phyloP scores from a whole-genome alignment of 2,113 vertebrate species.

The Corvus hawaiiensis region DNA sequence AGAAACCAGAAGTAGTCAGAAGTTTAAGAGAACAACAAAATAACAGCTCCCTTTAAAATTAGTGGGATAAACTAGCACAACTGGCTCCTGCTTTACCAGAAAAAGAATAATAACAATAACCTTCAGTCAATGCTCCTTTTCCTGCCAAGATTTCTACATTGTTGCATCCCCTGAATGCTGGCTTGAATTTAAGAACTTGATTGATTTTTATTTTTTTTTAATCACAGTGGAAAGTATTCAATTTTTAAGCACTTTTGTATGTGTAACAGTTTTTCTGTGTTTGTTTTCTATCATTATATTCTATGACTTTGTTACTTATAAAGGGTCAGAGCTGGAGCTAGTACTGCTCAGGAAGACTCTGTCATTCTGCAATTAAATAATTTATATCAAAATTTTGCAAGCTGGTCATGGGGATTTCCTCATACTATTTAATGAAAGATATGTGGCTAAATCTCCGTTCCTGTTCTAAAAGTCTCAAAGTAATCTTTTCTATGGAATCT shows the following conservation, averaged over 20 bases:
- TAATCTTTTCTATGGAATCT: background rate
- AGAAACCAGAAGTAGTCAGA: background rate
- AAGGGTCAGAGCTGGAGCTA: background rate
- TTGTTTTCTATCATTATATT: background rate
- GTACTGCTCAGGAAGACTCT: background rate
- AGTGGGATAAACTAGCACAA: background rate
- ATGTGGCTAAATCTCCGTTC: background rate
- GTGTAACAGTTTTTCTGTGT: background rate
- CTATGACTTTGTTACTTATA: background rate
- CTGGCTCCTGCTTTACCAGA: background rate
- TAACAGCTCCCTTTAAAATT: background rate
- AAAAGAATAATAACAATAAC: background rate
- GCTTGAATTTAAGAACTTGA: background rate
- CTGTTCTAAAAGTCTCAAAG: background rate
- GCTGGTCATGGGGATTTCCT: background rate
- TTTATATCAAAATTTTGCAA: background rate
- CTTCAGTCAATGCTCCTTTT: background rate
- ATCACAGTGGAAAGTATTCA: background rate
- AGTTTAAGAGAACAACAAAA: background rate
- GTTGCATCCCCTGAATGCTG: background rate
- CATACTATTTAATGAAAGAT: background rate
- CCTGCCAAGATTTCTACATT: background rate
- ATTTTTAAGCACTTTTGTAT: background rate
- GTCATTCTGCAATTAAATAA: background rate
- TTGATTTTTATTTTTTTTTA: background rate